Base-by-base conservation (phyloP, 1,140 invertebrate species). In the Lutraria rhynchaena region DNA sequence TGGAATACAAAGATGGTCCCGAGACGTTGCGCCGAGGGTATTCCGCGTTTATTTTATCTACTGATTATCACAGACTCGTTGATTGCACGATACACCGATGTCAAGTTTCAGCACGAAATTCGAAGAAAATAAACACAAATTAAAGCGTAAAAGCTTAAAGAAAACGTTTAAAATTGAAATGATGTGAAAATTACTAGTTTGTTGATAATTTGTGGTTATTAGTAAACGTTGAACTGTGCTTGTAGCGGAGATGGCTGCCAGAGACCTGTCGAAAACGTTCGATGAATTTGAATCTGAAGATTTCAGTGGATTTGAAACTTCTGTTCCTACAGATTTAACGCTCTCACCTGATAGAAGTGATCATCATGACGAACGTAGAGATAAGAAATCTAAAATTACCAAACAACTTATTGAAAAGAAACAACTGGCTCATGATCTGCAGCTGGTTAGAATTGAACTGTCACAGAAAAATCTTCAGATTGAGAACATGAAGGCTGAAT, bases 361-460 rank as follows among this genome's bases (percentile, higher is more conserved):
- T 33, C 46, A 61, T 51, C 60, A 75, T 46, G 84, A 83, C 37
- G 85, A 83, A 7, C 57, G 82, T 13, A 83, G 70, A 74, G 83
- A 86, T 24, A 87, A 84, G 69, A 87, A 85, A 69, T 81, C 83
- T 49, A 87, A 88, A 67, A 87, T 89, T 22, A 89, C 88, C 4
- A 86, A 83, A 80, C 89, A 90, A 49, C 57, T 89, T 1, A 90
- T 91, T 63, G 90, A 93, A 82, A 82, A 87, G 67, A 92, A 92
- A 83, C 92, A 92, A 71, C 83, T 93, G 17, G 33, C 89, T 19
- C 92, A 93, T 83, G 92, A 92, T 83, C 63, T 93, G 35, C 92
- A 93, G 71, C 75, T 93, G 19, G 55, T 92, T n/a, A 90, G 90
- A 83, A 92, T 93, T 55, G 92, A 93, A 83, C 69, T 92, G n/a